Base-by-base conservation (phyloP, 2,888 invertebrate genomes). In the Philonicus albiceps region DNA sequence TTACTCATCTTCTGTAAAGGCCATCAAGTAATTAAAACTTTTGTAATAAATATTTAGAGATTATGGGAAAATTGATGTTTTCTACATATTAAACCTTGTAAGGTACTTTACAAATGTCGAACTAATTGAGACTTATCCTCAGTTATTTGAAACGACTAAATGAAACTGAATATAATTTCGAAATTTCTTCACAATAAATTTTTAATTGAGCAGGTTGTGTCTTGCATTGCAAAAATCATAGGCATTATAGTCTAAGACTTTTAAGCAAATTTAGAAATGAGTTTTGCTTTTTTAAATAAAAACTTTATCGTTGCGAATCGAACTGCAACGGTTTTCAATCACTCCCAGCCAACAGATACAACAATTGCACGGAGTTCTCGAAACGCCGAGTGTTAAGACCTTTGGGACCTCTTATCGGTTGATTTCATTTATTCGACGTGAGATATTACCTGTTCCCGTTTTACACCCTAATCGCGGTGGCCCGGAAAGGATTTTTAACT, bases 401-500 rank as follows among this genome's bases (percentile, higher is more conserved):
- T 64, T 8, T 64, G 5, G 22, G 27, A 64, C 64, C 22, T 27
- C 11, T 64, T 11, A 64, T 64, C 64, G 64, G 22, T 11, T 64
- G 8, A 6, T 22, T 11, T 8, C 27, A 27, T 27, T 6, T 27
- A 13, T 11, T 64, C 64, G 64, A 64, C 27, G 64, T 64, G 64
- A 64, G 27, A 78, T 43, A 78, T 49, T 31, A n/a, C 78, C 27
- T 7, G 78, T 78, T 78, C 22, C 49, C 49, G 64, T 27, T 64
- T 8, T 64, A 11, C 22, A 27, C 64, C 64, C 11, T 22, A 27
- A 3, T 64, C 49, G 78, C 27, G 74, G 34, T 78, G 49, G 49
- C 22, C 78, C 49, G 78, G 49, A 78, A 78, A 78, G 78, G 78
- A 78, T 78, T 49, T 49, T 49, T 76, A 22, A 43, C 49, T 78